A percentile compares a stretch with the other conserved stretches of the same genome.
These are phyloP conservation scores for Patella caerulea DNA, from an alignment of 2,888 invertebrate species.

Conservation along the genomic window DNA sequence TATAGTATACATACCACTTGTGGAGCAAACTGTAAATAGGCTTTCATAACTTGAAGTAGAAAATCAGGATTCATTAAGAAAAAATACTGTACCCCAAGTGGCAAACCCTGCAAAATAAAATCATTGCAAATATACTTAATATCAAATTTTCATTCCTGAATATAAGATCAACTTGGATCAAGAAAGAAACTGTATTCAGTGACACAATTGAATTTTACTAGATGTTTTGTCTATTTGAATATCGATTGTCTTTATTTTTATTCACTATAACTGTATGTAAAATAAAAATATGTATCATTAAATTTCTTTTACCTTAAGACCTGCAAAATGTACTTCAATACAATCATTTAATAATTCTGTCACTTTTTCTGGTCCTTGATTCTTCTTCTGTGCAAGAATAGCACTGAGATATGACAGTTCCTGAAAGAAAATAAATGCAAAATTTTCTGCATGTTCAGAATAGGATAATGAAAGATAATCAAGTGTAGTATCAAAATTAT, in stretches of 20 bases:
- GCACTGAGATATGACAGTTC: conserved; percentile 71
- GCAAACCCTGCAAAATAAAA: conserved; percentile 72
- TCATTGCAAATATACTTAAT: neutral
- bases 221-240: too few species aligned
- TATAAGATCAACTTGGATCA: neutral
- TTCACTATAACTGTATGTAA: too few species aligned
- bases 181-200: neutral
- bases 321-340: conserved; percentile 67
- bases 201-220: too few species aligned
- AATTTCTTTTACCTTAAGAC: conserved; percentile 60
- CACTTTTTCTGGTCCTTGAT: conserved; percentile 66
- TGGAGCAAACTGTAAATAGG: conserved; percentile 80
- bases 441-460: neutral
- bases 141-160: neutral
- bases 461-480: neutral
- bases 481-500: too few species aligned
- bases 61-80: conserved; percentile 88
- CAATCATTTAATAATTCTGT: conserved; percentile 67
- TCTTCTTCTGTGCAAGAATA: conserved; percentile 68
- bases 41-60: conserved; percentile 82
- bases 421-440: conserved; percentile 44
- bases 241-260: too few species aligned
- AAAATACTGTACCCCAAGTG: conserved; percentile 84
- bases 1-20: conserved; percentile 65
- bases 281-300: too few species aligned